Evolutionary conservation across 2,888 invertebrate species (phyloP).

Genomic region (Eristalis pertinax): DNA sequence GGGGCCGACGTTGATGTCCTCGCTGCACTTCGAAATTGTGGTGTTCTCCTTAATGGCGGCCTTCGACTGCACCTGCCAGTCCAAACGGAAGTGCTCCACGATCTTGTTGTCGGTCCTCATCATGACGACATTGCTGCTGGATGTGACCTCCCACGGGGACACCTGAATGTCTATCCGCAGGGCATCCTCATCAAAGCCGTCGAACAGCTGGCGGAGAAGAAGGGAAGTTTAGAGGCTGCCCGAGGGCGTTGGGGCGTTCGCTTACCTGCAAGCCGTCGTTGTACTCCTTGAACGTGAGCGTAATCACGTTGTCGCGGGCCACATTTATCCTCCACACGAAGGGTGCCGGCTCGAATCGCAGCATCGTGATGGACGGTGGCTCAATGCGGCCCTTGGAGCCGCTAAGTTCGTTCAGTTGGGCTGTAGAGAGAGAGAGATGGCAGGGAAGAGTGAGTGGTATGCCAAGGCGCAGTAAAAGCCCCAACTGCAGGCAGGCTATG

Average conservation of each 20-base stretch:
- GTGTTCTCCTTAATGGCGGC: conserved; percentile 67
- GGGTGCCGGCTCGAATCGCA: conserved; percentile 73
- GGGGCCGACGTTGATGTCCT: conserved; percentile 71
- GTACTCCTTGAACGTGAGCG: conserved; percentile 76
- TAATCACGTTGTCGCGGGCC: conserved; percentile 73
- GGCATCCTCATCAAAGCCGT: conserved; percentile 88
- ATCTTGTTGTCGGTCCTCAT: conserved; percentile 80
- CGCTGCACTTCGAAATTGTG: conserved; percentile 72
- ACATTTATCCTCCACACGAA: conserved; percentile 78
- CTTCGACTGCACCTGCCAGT: conserved; percentile 76
- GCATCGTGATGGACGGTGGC: conserved; percentile 74
- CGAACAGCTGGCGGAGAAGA: conserved; percentile 84
- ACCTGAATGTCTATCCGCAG: conserved; percentile 76
- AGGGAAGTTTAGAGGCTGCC: conserved; percentile 2
- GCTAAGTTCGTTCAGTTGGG: conserved; percentile 76
- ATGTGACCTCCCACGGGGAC: conserved; percentile 81
- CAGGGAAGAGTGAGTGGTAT: background rate
- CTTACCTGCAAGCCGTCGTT: conserved; percentile 76
- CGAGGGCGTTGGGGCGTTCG: background rate
- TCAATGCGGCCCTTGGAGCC: conserved; percentile 76
- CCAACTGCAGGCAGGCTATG: too few species aligned
- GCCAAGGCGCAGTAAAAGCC: too few species aligned
- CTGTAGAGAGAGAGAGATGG: conserved; percentile 66
- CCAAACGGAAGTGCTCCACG: conserved; percentile 75
- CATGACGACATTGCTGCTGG: conserved; percentile 86